Percentiles rank a stretch among this genome's conserved stretches.
Conservation (phyloP, 2,113 vertebrate genomes). For the Dasyurus viverrinus region DNA sequence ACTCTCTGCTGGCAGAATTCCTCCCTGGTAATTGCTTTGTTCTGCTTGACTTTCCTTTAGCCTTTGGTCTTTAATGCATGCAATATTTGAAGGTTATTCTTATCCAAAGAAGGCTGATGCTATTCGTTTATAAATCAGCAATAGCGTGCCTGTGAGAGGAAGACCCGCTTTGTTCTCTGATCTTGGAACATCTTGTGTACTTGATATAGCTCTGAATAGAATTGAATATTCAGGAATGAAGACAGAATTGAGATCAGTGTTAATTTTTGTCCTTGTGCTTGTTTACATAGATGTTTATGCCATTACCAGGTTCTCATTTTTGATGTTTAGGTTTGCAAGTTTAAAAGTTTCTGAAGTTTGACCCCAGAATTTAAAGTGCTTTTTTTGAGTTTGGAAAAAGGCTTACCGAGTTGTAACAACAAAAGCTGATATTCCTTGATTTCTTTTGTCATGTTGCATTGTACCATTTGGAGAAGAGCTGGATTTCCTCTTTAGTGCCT, state of each 20-base stretch:
- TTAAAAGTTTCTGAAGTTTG: slow-evolving; percentile 53
- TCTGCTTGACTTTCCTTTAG: slow-evolving; percentile 74
- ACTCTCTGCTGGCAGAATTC: slow-evolving; percentile 98
- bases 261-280: slow-evolving; percentile 68
- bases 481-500: neutral
- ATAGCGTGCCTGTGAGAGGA: slow-evolving; percentile 53
- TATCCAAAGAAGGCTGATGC: slow-evolving; percentile 52
- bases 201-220: slow-evolving; percentile 53
- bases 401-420: slow-evolving; percentile 45
- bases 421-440: slow-evolving; percentile 15
- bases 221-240: slow-evolving; percentile 63
- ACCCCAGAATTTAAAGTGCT: slow-evolving; percentile 54
- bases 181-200: slow-evolving; percentile 51
- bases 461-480: neutral
- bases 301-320: slow-evolving; percentile 56
- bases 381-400: slow-evolving; percentile 59
- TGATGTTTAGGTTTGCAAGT: slow-evolving; percentile 48
- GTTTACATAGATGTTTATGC: slow-evolving; percentile 70
- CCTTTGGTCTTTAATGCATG: slow-evolving; percentile 74
- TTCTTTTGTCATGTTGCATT: slow-evolving; percentile 30
- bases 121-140: slow-evolving; percentile 58
- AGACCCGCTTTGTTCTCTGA: slow-evolving; percentile 69
- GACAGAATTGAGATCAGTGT: slow-evolving; percentile 44
- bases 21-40: slow-evolving; percentile 93
- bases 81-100: slow-evolving; percentile 71